Conservation (phyloP, 2,113 vertebrate species). For the Labeo rohita region DNA sequence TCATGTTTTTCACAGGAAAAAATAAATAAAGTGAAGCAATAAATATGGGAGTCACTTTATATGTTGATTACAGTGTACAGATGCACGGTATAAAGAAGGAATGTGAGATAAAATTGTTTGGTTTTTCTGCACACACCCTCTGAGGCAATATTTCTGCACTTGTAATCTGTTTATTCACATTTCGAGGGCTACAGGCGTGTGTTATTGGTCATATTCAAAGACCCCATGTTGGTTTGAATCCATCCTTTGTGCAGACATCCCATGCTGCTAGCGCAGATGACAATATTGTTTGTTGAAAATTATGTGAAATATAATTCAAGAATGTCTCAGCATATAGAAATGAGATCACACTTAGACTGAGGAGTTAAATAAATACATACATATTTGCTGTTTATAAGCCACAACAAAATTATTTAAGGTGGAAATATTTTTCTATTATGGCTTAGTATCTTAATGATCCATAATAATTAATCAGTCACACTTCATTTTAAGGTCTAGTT, state of each 20-base stretch:
- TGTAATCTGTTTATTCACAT: constrained; percentile 10
- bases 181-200: neutral
- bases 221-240: neutral
- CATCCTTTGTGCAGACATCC: neutral
- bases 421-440: too few species aligned
- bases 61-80: constrained; percentile 1
- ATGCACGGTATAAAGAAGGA: neutral
- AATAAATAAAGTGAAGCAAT: neutral
- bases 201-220: neutral
- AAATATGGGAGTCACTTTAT: neutral
- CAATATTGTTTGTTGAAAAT: neutral
- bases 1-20: neutral
- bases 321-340: neutral
- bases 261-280: neutral
- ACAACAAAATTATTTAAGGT: too few species aligned
- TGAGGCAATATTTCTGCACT: neutral
- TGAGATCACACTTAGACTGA: neutral
- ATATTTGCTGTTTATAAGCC: too few species aligned
- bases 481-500: too few species aligned
- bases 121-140: neutral
- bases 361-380: neutral
- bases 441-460: too few species aligned
- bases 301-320: neutral
- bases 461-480: too few species aligned
- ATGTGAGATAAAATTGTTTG: constrained; percentile 7